Evolutionary conservation across 2,113 vertebrate genomes (phyloP), one percentile per base, ranked within the genome.

Genomic region (Grammomys dolichurus): DNA sequence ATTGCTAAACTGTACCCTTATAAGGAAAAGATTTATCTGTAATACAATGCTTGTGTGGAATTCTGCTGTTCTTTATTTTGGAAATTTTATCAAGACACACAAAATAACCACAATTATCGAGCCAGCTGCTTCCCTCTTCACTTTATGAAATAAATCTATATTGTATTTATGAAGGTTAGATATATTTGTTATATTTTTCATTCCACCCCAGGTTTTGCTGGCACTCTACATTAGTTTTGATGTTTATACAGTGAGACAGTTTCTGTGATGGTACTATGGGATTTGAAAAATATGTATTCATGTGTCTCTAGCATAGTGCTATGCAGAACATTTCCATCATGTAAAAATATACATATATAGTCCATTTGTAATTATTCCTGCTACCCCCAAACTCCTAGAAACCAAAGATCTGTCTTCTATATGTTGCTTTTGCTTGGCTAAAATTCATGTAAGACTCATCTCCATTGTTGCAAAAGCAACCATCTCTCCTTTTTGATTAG

Each of bases 31-130:
- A 87, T 89, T 91, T 91, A 89, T 82, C 31, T 88, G 78, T 3
- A 73, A 24, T 67, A 54, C 12, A 89, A 17, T 77, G 58, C 54
- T 63, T 86, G 8, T 89, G 26, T 67, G 22, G 1, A 65, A 24
- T 56, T 76, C 51, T 36, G 82, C 84, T 94, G 92, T 54, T 90
- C 51, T 51, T 90, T 94, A 88, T 40, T 16, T 87, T 92, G 87
- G 77, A 73, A 90, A 77, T 3, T 85, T 10, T 85, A 43, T 89
- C 19, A 51, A 86, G 63, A 80, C 63, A 95, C 90, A 95, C 3
- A 5, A 85, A 56, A 82, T 95, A 93, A 72, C 36, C 33, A 56
- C 65, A 96, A n/a, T 89, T 93, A 84, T 94, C 51, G 77, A 93
- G 70, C n/a, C 65, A 85, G 20, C 17, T 87, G 13, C 46, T 90